phyloP scores from a whole-genome alignment of 2,113 vertebrate genomes.

The Caranx ignobilis region DNA sequence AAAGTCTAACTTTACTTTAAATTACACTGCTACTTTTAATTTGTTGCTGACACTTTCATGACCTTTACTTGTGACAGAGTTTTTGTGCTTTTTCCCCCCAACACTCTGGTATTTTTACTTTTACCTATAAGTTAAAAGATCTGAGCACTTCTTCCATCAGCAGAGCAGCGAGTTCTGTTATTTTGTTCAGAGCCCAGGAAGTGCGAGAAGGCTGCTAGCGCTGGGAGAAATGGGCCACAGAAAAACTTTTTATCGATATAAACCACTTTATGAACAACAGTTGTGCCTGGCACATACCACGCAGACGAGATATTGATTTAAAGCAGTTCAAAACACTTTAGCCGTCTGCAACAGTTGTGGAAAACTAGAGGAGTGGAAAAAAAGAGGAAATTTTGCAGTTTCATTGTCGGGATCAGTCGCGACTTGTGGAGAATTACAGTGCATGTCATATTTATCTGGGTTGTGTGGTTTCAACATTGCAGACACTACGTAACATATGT shows the following conservation, averaged over 20 bases:
- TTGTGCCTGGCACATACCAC: background rate
- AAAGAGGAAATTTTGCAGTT: background rate
- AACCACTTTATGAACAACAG: constrained; percentile 5
- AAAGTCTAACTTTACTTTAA: too few species aligned
- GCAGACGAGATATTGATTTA: constrained; percentile 8
- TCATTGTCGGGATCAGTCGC: background rate
- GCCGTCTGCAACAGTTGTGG: background rate
- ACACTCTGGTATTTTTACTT: too few species aligned
- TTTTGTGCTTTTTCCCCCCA: too few species aligned
- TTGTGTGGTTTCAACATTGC: background rate
- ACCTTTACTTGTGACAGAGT: too few species aligned
- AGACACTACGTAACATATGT: too few species aligned
- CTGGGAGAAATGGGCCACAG: constrained; percentile 16
- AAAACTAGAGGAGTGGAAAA: background rate
- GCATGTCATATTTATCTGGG: background rate
- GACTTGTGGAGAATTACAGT: background rate
- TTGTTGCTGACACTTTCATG: too few species aligned
- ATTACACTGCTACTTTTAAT: too few species aligned
- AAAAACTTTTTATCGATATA: constrained; percentile 1
- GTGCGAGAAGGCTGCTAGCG: background rate
- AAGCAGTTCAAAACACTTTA: background rate
- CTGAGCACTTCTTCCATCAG: too few species aligned
- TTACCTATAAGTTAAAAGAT: too few species aligned
- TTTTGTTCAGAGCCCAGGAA: background rate
- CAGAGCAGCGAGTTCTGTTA: background rate